Percentiles rank a stretch among this genome's conserved stretches.
Conservation (phyloP, 2,113 vertebrate genomes). For the Triplophysa tibetana region DNA sequence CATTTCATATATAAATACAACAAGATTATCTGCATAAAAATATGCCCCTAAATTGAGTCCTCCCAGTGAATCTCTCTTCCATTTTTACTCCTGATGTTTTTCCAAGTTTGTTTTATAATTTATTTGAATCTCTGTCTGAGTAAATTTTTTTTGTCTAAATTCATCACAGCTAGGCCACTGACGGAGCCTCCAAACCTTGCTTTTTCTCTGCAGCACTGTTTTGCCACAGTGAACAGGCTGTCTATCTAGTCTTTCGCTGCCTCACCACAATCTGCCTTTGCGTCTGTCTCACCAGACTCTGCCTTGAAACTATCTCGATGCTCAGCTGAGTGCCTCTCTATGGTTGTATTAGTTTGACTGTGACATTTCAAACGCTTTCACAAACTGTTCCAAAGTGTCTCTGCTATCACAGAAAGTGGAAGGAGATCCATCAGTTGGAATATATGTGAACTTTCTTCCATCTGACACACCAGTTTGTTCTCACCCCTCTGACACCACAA, state of each 20-base stretch:
- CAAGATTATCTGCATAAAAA: too few species aligned
- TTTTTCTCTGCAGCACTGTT: conserved; percentile 3
- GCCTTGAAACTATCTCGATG: background rate
- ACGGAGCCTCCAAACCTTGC: background rate
- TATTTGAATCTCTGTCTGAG: too few species aligned
- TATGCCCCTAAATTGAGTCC: too few species aligned
- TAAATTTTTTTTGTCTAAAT: too few species aligned
- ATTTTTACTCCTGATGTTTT: too few species aligned
- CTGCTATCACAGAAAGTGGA: background rate
- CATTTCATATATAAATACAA: too few species aligned
- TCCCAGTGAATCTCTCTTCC: too few species aligned
- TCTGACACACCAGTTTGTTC: conserved; percentile 19
- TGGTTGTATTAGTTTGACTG: background rate
- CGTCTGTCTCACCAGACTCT: background rate
- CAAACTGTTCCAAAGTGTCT: background rate
- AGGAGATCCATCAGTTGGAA: background rate
- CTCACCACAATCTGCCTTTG: background rate
- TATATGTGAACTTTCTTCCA: background rate
- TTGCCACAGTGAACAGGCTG: background rate
- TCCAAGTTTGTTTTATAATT: too few species aligned
- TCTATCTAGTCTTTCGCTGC: background rate
- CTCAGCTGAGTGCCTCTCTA: background rate
- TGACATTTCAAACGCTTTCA: background rate
- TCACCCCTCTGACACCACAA: conserved; percentile 4
- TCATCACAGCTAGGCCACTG: background rate